Percentiles rank a stretch among this genome's conserved stretches.
These are phyloP conservation scores for Pristionchus mayeri DNA, from an alignment of 2,888 invertebrate genomes.

Conservation along the genomic window DNA sequence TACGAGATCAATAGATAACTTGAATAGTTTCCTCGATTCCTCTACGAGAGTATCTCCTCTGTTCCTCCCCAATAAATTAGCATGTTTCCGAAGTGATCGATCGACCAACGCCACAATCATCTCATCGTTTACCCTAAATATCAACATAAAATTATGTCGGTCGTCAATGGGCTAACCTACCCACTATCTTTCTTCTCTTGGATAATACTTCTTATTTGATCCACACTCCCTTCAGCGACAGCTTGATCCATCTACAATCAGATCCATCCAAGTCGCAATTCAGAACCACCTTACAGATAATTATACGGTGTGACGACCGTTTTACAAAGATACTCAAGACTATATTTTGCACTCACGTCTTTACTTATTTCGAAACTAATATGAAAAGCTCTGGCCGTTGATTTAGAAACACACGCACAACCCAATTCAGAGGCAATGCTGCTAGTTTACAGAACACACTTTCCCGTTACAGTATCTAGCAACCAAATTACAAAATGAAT, in stretches of 20 bases:
- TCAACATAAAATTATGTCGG: not conserved
- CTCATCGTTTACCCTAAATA: slow-evolving; percentile 21
- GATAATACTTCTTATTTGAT: not conserved
- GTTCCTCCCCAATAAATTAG: not conserved
- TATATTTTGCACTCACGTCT: not conserved
- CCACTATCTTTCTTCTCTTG: not conserved
- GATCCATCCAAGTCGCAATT: not conserved
- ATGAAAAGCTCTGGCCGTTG: slow-evolving; percentile 4
- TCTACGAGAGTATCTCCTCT: not conserved
- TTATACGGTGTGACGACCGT: not conserved
- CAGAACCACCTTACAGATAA: not conserved
- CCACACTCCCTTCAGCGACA: slow-evolving; percentile 11
- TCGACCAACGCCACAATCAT: slow-evolving; percentile 7
- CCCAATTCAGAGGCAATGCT: not conserved
- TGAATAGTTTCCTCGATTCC: slow-evolving; percentile 2
- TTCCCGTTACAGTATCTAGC: slow-evolving; percentile 5
- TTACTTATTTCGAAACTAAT: not conserved
- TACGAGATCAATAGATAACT: slow-evolving; percentile 9
- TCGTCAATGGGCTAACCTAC: not conserved
- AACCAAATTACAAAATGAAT: not conserved
- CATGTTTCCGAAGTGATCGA: not conserved
- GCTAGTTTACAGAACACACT: not conserved
- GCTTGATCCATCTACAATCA: slow-evolving; percentile 37
- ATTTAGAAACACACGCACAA: not conserved
- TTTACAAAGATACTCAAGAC: not conserved